These are phyloP conservation scores for Ips typographus DNA, from an alignment of 1,140 invertebrate species.

Conservation along the genomic window DNA sequence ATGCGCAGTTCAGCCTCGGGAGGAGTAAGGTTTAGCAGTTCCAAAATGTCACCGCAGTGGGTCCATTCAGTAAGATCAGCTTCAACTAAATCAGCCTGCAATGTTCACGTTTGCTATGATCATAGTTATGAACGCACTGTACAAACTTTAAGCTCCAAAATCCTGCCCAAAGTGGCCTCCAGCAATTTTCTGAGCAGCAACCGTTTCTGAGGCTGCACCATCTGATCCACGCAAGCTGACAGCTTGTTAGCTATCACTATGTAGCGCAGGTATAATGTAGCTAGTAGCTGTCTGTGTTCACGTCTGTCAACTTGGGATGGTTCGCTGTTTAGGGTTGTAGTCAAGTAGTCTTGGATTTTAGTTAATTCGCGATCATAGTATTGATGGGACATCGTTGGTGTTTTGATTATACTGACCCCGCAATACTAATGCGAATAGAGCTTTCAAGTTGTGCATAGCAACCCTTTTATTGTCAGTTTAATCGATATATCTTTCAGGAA, in stretches of 20 bases:
- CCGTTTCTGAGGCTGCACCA: slow-evolving; percentile 91
- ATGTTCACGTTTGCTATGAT: slow-evolving; percentile 7
- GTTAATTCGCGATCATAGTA: slow-evolving; percentile 71
- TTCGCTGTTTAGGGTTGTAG: slow-evolving; percentile 63
- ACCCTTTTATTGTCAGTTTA: too few relatives aligned
- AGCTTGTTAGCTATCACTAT: slow-evolving; percentile 74
- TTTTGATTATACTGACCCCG: neutral
- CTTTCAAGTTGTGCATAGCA: too few relatives aligned
- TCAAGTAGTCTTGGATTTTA: slow-evolving; percentile 62
- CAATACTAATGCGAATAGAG: too few relatives aligned
- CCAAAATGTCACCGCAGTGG: slow-evolving; percentile 79
- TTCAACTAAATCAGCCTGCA: slow-evolving; percentile 84
- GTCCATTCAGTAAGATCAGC: slow-evolving; percentile 83
- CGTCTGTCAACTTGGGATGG: slow-evolving; percentile 61
- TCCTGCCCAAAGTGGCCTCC: slow-evolving; percentile 76
- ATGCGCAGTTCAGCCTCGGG: slow-evolving; percentile 59
- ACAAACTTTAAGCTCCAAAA: slow-evolving; percentile 52
- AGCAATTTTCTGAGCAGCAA: slow-evolving; percentile 75
- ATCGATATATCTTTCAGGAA: too few relatives aligned
- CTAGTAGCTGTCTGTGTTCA: slow-evolving; percentile 59
- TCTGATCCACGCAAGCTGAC: slow-evolving; percentile 83
- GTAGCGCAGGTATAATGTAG: slow-evolving; percentile 76
- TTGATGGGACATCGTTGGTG: slow-evolving; percentile 65
- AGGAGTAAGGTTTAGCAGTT: slow-evolving; percentile 59
- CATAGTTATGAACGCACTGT: neutral